These are phyloP conservation scores for Craterocephalus amniculus DNA, from an alignment of 2,797 vertebrate genomes.

Conservation along the genomic window DNA sequence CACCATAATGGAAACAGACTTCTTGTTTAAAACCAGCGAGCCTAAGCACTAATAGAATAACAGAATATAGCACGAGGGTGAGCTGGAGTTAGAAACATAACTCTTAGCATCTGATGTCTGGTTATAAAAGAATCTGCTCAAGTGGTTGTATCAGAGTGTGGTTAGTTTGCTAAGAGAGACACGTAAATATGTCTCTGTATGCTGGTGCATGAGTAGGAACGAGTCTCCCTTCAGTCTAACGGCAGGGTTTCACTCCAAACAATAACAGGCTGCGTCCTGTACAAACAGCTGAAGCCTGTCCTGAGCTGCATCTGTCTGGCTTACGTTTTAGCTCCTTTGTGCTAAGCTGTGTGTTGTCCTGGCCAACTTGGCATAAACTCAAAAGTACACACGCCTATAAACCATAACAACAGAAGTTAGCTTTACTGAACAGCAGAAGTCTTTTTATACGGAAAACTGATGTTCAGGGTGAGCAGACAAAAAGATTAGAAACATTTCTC, in stretches of 20 bases:
- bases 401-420: background rate
- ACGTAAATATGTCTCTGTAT: background rate
- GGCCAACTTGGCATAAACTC: background rate
- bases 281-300: constrained; percentile 8
- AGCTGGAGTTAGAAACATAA: background rate
- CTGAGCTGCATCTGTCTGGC: background rate
- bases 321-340: constrained; percentile 6
- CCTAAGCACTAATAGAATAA: background rate
- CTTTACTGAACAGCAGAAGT: constrained; percentile 12
- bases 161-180: background rate
- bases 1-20: background rate
- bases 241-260: constrained; percentile 44
- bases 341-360: constrained; percentile 2
- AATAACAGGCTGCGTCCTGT: constrained; percentile 32
- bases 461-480: background rate
- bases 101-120: background rate
- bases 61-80: background rate
- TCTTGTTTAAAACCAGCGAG: background rate
- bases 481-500: background rate
- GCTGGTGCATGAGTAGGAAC: background rate
- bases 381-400: background rate
- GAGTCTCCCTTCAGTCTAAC: constrained; percentile 20
- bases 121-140: background rate
- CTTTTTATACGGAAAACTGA: background rate
- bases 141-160: background rate